Evolutionary conservation across 2,797 vertebrate genomes (phyloP), one percentile per base, ranked within the genome.

Genomic region (Moxostoma hubbsi): DNA sequence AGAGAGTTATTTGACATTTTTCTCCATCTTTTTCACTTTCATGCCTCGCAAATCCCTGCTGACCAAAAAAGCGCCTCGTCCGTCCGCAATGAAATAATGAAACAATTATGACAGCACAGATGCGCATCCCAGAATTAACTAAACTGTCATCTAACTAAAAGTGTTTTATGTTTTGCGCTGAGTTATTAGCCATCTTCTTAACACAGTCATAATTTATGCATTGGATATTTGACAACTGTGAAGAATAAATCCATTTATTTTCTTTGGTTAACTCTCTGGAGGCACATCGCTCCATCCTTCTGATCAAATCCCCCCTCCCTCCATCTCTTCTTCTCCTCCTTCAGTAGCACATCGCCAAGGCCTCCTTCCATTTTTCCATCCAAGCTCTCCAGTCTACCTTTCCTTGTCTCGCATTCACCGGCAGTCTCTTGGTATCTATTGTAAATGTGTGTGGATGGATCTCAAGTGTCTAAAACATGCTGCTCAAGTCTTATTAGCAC

Each of bases 221-320:
- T 88, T 88, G 82, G 82, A 87, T 87, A 87, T 88, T 86, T 88
- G 85, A 83, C 85, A 87, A 88, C 85, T 84, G 83, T 80, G 82
- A 85, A 86, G 83, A 83, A 88, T 83, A 88, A 87, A 86, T 76
- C 79, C 79, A 72, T 86, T 88, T 87, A 84, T 85, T 85, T 85
- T 54, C 83, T 81, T 81, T 57, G 43, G 46, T 54, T 66, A 80
- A 46, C 75, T 80, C 82, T 81, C 73, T 63, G 70, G 75, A 80
- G 68, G 80, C 81, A 79, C 72, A 72, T 81, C 76, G 61, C 75
- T 85, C 79, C 70, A 67, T 80, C 67, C 75, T 70, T 67, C 81
- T 69, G 59, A 81, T 82, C 79, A 84, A 84, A 82, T 77, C 69
- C 57, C 69, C 64, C 71, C 70, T 69, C 68, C 72, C 68, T 36